Conservation (phyloP, 1,140 invertebrate species). For the Armadillidium nasatum region DNA sequence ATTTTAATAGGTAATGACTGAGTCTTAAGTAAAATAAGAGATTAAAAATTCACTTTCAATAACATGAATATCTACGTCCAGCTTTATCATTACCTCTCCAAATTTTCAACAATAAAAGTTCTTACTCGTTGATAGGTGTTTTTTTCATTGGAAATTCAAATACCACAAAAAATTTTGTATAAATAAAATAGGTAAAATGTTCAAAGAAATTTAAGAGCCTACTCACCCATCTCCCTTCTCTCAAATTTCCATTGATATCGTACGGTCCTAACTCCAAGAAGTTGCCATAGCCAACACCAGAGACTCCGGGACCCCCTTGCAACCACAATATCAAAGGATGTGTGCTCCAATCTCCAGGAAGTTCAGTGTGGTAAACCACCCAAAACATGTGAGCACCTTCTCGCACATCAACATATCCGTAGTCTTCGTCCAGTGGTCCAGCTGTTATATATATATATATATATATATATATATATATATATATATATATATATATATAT, state of each 20-base stretch:
- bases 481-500: no score
- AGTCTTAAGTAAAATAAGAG: no score
- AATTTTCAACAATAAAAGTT: background rate
- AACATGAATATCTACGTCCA: no score
- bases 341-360: constrained; percentile 55
- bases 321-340: constrained; percentile 71
- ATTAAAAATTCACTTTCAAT: no score
- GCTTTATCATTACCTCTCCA: background rate
- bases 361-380: constrained; percentile 71
- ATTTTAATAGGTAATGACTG: no score
- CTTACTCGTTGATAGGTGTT: background rate
- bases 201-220: background rate
- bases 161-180: background rate
- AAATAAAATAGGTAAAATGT: background rate
- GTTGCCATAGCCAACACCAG: constrained; percentile 71
- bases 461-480: no score
- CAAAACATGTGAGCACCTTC: constrained; percentile 72
- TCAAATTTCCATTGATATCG: constrained; percentile 59
- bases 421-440: constrained; percentile 53
- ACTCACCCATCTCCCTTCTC: constrained; percentile 70
- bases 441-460: no score
- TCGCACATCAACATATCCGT: constrained; percentile 64
- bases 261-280: constrained; percentile 71
- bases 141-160: background rate
- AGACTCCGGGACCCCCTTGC: constrained; percentile 63